A percentile compares a stretch with the other conserved stretches of the same genome.
Evolutionary conservation across 2,888 invertebrate genomes (phyloP).

Genomic region (Rhorus exstirpatorius): DNA sequence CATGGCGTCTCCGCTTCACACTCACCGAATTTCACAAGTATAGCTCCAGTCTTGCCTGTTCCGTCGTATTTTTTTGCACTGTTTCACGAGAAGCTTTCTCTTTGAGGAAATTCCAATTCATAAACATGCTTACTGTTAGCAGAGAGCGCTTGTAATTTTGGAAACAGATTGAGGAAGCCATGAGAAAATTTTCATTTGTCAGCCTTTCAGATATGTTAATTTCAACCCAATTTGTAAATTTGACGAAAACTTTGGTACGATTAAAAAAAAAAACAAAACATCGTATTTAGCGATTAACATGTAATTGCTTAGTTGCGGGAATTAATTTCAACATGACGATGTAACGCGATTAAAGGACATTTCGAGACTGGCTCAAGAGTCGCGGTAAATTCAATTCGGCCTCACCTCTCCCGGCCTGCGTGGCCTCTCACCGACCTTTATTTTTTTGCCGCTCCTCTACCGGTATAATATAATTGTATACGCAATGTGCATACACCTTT

Average conservation of each 20-base stretch:
- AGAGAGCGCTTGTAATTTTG: no score
- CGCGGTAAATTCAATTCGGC: conserved; percentile 34
- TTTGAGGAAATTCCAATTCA: no score
- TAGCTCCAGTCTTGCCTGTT: no score
- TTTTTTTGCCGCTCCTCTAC: conserved; percentile 66
- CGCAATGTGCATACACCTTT: conserved; percentile 11
- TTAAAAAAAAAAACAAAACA: neutral
- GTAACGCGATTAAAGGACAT: conserved; percentile 76
- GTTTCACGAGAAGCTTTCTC: no score
- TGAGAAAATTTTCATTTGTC: neutral
- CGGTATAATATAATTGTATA: conserved; percentile 58
- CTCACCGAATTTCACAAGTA: no score
- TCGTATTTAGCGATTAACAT: neutral
- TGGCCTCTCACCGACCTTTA: conserved; percentile 70
- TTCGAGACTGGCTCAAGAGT: conserved; percentile 77
- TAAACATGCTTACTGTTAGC: no score
- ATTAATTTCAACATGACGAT: conserved; percentile 33
- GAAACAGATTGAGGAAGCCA: no score
- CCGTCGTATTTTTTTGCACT: neutral
- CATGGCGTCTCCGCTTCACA: no score
- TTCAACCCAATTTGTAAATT: neutral
- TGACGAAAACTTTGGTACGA: neutral
- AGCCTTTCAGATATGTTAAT: neutral
- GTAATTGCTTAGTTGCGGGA: neutral
- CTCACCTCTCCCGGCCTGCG: conserved; percentile 65